Conservation (phyloP, 2,113 vertebrate species). For the Sclerurus mexicanus region DNA sequence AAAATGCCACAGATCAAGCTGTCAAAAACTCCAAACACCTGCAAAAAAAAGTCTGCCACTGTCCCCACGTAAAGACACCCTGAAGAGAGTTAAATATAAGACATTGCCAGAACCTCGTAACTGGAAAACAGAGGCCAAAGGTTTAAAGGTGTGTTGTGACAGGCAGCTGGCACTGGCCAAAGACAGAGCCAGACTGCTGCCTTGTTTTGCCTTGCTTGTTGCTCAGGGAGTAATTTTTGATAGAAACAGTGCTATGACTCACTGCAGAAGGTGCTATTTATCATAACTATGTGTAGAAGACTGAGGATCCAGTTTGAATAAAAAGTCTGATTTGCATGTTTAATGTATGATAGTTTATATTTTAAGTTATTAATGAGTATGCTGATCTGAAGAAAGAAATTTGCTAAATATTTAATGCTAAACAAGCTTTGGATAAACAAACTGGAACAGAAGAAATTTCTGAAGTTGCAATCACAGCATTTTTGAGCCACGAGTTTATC, state of each 20-base stretch:
- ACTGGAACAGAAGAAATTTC: constrained; percentile 51
- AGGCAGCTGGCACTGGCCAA: neutral
- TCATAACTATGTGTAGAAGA: constrained; percentile 4
- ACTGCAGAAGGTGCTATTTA: constrained; percentile 24
- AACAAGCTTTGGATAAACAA: constrained; percentile 66
- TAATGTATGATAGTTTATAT: constrained; percentile 49
- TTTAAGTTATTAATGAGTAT: constrained; percentile 70
- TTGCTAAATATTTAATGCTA: constrained; percentile 72
- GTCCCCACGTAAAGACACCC: neutral
- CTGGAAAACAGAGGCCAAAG: neutral
- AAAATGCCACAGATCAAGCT: neutral
- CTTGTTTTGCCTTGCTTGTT: neutral
- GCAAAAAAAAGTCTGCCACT: neutral
- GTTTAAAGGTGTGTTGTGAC: neutral
- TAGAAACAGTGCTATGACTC: neutral
- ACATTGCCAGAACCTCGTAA: neutral
- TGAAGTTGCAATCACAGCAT: constrained; percentile 20
- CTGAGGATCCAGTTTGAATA: constrained; percentile 24
- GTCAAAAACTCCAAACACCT: accelerated
- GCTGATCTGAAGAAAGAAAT: constrained; percentile 63
- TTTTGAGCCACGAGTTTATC: constrained; percentile 32
- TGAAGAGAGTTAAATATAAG: neutral
- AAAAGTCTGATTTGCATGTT: constrained; percentile 58
- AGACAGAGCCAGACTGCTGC: neutral
- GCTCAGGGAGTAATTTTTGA: neutral